Evolutionary conservation across 2,888 invertebrate species (phyloP).

Genomic region (Candidula unifasciata): DNA sequence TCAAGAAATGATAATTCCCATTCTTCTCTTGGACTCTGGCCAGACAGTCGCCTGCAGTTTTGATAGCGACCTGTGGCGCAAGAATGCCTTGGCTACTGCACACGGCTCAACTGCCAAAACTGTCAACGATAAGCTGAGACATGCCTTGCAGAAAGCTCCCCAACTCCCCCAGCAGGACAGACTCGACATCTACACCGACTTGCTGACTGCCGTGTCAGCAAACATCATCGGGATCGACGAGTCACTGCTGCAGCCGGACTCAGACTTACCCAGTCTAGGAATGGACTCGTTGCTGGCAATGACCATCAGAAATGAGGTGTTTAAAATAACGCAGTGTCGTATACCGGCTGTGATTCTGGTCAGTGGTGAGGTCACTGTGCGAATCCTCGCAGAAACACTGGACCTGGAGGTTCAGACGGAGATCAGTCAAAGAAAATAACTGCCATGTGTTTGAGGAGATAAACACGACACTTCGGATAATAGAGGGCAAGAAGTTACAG

Average conservation of each 20-base stretch:
- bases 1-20: conserved; percentile 53
- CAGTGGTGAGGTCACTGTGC: conserved; percentile 41
- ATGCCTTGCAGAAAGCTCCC: conserved; percentile 49
- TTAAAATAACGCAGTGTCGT: conserved; percentile 39
- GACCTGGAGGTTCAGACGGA: conserved; percentile 32
- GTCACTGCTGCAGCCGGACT: conserved; percentile 45
- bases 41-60: conserved; percentile 55
- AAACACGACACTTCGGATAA: no score
- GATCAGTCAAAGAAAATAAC: not conserved
- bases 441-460: not conserved
- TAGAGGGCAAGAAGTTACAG: no score
- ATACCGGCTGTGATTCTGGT: conserved; percentile 40
- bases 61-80: conserved; percentile 50
- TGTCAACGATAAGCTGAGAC: conserved; percentile 43
- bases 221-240: conserved; percentile 55
- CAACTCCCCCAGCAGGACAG: conserved; percentile 44
- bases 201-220: conserved; percentile 38
- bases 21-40: conserved; percentile 54
- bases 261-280: conserved; percentile 55
- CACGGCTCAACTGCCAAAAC: conserved; percentile 15
- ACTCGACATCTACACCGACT: conserved; percentile 40
- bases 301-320: conserved; percentile 54
- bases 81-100: conserved; percentile 19
- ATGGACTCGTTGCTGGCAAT: conserved; percentile 65
- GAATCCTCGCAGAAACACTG: conserved; percentile 43